Conservation (phyloP, 2,797 vertebrate species). For the Darevskia mixta region DNA sequence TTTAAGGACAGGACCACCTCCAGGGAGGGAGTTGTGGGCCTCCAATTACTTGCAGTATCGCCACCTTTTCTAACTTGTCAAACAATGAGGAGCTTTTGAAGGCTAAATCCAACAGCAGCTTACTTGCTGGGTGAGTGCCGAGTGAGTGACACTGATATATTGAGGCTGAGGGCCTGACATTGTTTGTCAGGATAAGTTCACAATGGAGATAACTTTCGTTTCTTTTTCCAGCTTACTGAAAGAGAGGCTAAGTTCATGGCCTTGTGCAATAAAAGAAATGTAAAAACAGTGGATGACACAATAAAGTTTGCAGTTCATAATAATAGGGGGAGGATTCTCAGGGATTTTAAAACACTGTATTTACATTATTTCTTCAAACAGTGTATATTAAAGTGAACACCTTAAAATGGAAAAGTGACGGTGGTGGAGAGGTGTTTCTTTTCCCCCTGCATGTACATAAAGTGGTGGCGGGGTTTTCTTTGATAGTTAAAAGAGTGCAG, state of each 20-base stretch:
- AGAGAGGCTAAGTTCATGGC: slow-evolving; percentile 33
- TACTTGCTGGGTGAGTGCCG: slow-evolving; percentile 69
- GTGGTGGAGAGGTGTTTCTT: background rate
- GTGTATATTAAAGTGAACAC: background rate
- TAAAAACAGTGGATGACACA: slow-evolving; percentile 29
- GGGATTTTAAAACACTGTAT: slow-evolving; percentile 3
- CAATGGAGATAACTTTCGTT: slow-evolving; percentile 74
- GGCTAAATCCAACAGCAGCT: slow-evolving; percentile 75
- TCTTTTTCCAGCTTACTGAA: slow-evolving; percentile 55
- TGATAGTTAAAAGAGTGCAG: background rate
- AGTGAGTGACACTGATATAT: slow-evolving; percentile 76
- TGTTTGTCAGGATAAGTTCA: slow-evolving; percentile 76
- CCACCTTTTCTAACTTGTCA: slow-evolving; percentile 72
- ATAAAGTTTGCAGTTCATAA: background rate
- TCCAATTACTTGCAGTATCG: slow-evolving; percentile 74
- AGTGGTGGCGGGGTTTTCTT: background rate
- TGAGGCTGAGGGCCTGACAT: slow-evolving; percentile 64
- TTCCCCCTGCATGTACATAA: background rate
- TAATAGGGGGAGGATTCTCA: background rate
- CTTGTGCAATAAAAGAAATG: background rate
- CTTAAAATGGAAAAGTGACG: background rate
- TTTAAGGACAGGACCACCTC: slow-evolving; percentile 78
- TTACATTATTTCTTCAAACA: slow-evolving; percentile 2
- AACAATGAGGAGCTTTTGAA: slow-evolving; percentile 75
- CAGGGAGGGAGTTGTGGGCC: slow-evolving; percentile 71